Percentiles rank a stretch among this genome's conserved stretches.
phyloP scores from a whole-genome alignment of 2,113 vertebrate species.

The Bostrychus sinensis region DNA sequence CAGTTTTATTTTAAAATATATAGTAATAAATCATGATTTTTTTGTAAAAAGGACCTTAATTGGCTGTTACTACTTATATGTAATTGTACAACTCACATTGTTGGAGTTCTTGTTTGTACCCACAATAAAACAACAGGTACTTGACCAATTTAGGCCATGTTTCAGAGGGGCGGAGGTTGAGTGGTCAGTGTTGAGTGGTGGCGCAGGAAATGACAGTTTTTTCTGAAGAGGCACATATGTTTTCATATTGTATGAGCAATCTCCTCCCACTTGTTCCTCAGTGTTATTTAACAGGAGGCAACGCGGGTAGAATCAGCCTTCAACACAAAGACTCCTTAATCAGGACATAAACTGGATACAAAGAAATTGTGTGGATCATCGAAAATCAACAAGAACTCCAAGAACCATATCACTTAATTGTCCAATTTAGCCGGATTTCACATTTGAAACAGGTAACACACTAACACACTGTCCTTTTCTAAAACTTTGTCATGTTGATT shows the following conservation, averaged over 20 bases:
- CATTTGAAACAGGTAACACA: constrained; percentile 40
- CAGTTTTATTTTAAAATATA: too few species aligned
- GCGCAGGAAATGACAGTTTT: constrained; percentile 57
- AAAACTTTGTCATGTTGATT: not conserved
- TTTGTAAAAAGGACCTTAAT: not conserved
- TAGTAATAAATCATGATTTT: not conserved
- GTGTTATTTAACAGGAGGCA: constrained; percentile 35
- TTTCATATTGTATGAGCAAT: not conserved
- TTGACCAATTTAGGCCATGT: constrained; percentile 47
- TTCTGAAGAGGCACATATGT: not conserved
- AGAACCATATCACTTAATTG: not conserved
- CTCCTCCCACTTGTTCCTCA: constrained; percentile 45
- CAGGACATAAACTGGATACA: constrained; percentile 4
- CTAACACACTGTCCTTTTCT: not conserved
- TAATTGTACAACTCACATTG: not conserved
- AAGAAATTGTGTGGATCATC: not conserved
- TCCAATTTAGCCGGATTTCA: constrained; percentile 10
- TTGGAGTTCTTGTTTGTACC: not conserved
- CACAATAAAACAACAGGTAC: not conserved
- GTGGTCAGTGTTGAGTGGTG: not conserved
- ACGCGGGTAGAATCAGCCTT: not conserved
- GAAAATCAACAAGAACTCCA: constrained; percentile 4
- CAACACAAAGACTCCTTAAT: constrained; percentile 11
- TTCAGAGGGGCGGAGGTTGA: not conserved
- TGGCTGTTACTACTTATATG: not conserved